Evolutionary conservation across 1,140 invertebrate species (phyloP).

Genomic region (Nebria ingens): DNA sequence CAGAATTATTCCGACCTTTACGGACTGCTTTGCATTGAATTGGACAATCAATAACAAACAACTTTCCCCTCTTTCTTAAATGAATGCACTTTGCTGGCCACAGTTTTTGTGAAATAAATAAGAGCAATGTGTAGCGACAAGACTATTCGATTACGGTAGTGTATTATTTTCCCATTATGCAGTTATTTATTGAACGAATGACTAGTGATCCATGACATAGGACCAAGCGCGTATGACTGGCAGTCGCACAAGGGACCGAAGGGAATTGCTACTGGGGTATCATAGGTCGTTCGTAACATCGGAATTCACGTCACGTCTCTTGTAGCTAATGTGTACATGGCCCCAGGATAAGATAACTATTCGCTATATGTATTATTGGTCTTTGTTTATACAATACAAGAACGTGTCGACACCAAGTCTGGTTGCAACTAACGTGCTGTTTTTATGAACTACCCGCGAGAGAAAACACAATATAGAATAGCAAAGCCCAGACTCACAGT

Average conservation of each 20-base stretch:
- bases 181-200: slow-evolving; percentile 18
- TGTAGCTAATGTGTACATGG: slow-evolving; percentile 17
- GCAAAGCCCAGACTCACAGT: not conserved
- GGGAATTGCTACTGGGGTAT: not conserved
- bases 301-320: slow-evolving; percentile 19
- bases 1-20: slow-evolving; percentile 4
- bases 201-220: not conserved
- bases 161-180: slow-evolving; percentile 22
- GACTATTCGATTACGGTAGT: slow-evolving; percentile 6
- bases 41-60: not conserved
- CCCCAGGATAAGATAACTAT: slow-evolving; percentile 18
- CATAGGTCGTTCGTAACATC: slow-evolving; percentile 15
- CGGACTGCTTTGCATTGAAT: not conserved
- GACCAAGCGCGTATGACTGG: not conserved
- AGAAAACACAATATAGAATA: not conserved
- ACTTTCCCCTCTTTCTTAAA: not conserved
- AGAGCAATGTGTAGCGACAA: not conserved
- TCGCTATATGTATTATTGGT: slow-evolving; percentile 19
- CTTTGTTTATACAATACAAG: slow-evolving; percentile 9
- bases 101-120: slow-evolving; percentile 6
- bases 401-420: not conserved
- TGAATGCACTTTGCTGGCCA: no score
- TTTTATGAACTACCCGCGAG: not conserved
- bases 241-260: not conserved
- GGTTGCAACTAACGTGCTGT: not conserved